Percentiles rank a stretch among this genome's conserved stretches.
Evolutionary conservation across 2,888 invertebrate genomes (phyloP).

Genomic region (Sphaeridia pumilis): DNA sequence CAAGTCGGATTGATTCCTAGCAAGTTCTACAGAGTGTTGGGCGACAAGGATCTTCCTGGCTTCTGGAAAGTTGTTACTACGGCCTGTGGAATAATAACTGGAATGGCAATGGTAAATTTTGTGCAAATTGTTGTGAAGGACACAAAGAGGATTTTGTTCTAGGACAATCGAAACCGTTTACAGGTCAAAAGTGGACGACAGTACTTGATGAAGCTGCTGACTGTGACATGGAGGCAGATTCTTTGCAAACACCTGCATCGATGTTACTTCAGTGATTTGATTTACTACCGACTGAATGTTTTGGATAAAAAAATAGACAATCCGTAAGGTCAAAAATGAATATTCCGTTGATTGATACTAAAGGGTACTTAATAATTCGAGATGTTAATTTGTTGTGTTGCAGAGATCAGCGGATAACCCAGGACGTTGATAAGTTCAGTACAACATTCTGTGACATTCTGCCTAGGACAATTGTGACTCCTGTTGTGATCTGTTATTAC

Average conservation of each 20-base stretch:
- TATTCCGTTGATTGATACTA: too few species aligned
- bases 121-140: too few species aligned
- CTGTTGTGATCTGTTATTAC: constrained; percentile 47
- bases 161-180: constrained; percentile 7
- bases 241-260: constrained; percentile 43
- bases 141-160: too few species aligned
- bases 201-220: constrained; percentile 42
- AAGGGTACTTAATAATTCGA: too few species aligned
- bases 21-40: constrained; percentile 45
- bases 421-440: constrained; percentile 34
- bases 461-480: constrained; percentile 39
- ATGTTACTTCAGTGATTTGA: constrained; percentile 43
- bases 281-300: constrained; percentile 30
- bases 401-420: constrained; percentile 35
- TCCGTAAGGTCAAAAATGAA: constrained; percentile 22
- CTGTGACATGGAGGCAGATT: constrained; percentile 43
- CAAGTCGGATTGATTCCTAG: constrained; percentile 46
- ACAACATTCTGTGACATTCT: constrained; percentile 30
- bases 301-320: constrained; percentile 33
- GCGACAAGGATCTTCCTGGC: constrained; percentile 40
- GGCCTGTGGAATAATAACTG: constrained; percentile 36
- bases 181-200: constrained; percentile 42
- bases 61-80: constrained; percentile 39
- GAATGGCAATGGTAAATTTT: constrained; percentile 42
- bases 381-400: too few species aligned